Percentiles rank a stretch among this genome's conserved stretches.
Evolutionary conservation across 2,888 invertebrate species (phyloP).

Genomic region (Xanthia togata): DNA sequence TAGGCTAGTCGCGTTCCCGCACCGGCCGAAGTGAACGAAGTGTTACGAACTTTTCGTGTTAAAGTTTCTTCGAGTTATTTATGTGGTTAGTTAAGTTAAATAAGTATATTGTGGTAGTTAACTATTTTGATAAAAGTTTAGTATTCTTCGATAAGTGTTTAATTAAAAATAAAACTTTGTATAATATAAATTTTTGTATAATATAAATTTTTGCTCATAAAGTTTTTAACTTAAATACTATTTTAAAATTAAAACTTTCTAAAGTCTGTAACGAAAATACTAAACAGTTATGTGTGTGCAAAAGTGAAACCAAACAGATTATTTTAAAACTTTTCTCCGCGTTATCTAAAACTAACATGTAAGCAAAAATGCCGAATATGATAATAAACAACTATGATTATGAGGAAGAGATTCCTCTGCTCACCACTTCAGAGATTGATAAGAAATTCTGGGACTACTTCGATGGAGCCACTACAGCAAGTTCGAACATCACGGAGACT

Average conservation of each 20-base stretch:
- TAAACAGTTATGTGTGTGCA: not conserved
- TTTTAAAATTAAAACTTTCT: not conserved
- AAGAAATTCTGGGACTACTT: constrained; percentile 84
- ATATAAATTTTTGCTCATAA: not conserved
- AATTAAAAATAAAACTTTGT: not conserved
- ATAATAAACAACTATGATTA: constrained; percentile 65
- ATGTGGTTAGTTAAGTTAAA: not conserved
- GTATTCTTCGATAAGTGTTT: not conserved
- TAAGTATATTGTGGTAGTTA: not conserved
- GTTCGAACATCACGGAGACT: constrained; percentile 62
- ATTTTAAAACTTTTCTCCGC: not conserved
- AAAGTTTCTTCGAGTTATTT: not conserved
- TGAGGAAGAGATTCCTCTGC: constrained; percentile 49
- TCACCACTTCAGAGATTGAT: constrained; percentile 73
- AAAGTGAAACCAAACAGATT: not conserved
- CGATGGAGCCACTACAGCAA: constrained; percentile 69
- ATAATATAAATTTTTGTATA: not conserved
- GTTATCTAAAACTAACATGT: constrained; percentile 21
- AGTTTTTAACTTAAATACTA: not conserved
- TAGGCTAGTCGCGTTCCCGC: constrained; percentile 40
- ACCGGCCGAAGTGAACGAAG: constrained; percentile 32
- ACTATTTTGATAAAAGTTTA: not conserved
- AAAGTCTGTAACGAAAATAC: not conserved
- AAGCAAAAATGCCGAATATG: constrained; percentile 64
- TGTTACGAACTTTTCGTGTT: constrained; percentile 25